Evolutionary conservation across 2,113 vertebrate species (phyloP), one percentile per base, ranked within the genome.

Genomic region (Pomatorhinus ruficollis): DNA sequence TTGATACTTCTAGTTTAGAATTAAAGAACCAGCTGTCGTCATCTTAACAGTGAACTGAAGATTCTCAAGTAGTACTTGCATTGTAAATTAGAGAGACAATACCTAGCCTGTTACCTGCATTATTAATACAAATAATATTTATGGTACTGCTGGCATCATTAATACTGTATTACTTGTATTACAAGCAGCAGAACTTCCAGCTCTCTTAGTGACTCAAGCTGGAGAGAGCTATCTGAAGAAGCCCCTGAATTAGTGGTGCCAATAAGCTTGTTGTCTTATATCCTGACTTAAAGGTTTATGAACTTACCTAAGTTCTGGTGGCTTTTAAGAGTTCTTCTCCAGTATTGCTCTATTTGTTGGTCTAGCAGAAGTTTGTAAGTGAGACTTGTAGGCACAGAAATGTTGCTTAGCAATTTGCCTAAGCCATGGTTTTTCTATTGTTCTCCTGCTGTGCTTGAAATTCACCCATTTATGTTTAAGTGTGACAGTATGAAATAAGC

Each of bases 401-500:
- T 63, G 42, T 77, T 91, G 47, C 57, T 76, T 56, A 81, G 80
- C 76, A 93, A 88, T 93, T 94, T 94, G 56, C 71, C 83, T 68
- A 89, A 93, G 83, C 60, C 24, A 5, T 75, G 21, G 2, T 87
- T 92, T 85, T 89, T 77, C 64, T 87, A 57, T 89, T 91, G 70
- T 40, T 84, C 30, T 95, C 90, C 68, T 68, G 77, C 76, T 87
- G 89, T 71, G 83, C 60, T 89, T 94, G 88, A 79, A 93, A 93
- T 89, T 92, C 56, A 83, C 44, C 84, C 49, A 17, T 94, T 93
- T 87, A 42, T 60, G 60, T 69, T 83, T 64, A 84, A 89, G 28
- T 47, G 83, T 89, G 87, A 64, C 57, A 91, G 54, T 66, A 53
- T 35, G 70, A 86, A 90, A 91, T 30, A 70, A 75, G 65, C 61